Evolutionary conservation across 2,888 invertebrate genomes (phyloP).

Genomic region (Aspidiotus rigidus): DNA sequence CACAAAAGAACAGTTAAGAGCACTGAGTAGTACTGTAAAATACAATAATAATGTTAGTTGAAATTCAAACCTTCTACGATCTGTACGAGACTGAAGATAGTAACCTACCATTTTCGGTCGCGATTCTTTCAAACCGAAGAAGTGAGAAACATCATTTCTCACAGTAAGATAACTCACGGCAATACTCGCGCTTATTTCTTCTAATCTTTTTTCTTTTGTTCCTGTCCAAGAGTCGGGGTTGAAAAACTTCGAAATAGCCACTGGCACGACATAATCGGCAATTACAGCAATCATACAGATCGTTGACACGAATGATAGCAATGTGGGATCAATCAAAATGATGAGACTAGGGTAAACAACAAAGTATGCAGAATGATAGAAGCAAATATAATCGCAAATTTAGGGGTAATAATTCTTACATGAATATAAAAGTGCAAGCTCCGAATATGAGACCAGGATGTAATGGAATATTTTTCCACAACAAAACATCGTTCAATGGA

Average conservation of each 20-base stretch:
- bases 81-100: too few relatives aligned
- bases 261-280: conserved; percentile 11
- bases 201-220: conserved; percentile 23
- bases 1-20: conserved; percentile 1
- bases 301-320: conserved; percentile 17
- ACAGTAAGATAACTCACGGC: conserved; percentile 7
- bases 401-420: conserved; percentile 11
- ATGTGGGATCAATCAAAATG: conserved; percentile 9
- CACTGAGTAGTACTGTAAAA: conserved; percentile 14
- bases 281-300: conserved; percentile 1
- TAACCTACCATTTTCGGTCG: conserved; percentile 15
- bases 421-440: conserved; percentile 15
- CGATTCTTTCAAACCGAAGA: conserved; percentile 20
- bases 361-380: not conserved
- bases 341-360: conserved; percentile 5
- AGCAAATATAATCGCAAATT: not conserved
- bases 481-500: conserved; percentile 16
- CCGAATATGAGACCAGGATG: conserved; percentile 22
- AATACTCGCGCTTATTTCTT: conserved; percentile 15
- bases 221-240: conserved; percentile 28
- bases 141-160: not conserved
- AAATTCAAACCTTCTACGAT: not conserved
- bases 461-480: conserved; percentile 21
- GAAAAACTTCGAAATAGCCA: conserved; percentile 10
- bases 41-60: not conserved